Base-by-base conservation (phyloP, 2,888 invertebrate genomes). In the Acleris emargana region DNA sequence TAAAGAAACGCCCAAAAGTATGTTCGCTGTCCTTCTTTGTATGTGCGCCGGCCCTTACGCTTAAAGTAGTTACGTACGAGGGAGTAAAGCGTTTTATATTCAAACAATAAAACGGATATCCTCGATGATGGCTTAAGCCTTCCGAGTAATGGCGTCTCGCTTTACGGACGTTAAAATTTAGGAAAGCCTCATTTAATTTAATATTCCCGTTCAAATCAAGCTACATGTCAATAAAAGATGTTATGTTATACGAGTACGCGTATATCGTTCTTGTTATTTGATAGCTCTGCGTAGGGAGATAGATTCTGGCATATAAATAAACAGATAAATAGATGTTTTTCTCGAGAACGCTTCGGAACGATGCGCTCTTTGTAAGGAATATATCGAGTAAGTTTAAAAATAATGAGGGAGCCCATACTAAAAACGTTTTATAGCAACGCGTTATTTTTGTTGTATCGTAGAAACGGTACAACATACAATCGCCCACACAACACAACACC, bases 91-190 rank as follows among this genome's bases (percentile, higher is more conserved):
- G 79, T 86, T 88, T 91, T 88, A 90, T 86, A 87, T 82, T 86
- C 85, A 76, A 86, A 89, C 88, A 86, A 84, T 91, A 89, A 91
- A 91, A 89, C 77, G 83, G 85, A 85, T 86, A 84, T 86, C 85
- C 82, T 75, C 77, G 78, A 82, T 80, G 84, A 87, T 79, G 83
- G 79, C 87, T 86, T 84, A 88, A 83, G 83, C 87, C 82, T 85
- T 80, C 79, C 72, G 71, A 73, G 81, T 85, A 86, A 90, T 83
- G 84, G 84, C 88, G 78, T 83, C 59, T 81, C 85, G 84, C 78
- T 89, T 88, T 83, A 84, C 79, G 82, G 78, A 83, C 86, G 79
- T 85, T 88, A 78, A 88, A 87, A 83, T 89, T 88, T 84, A 82
- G 78, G 79, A 79, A 77, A 73, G 76, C 73, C 78, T 83, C 85